Percentiles rank a stretch among this genome's conserved stretches.
These are phyloP conservation scores for Equus quagga DNA, from an alignment of 2,113 vertebrate genomes.

Conservation along the genomic window DNA sequence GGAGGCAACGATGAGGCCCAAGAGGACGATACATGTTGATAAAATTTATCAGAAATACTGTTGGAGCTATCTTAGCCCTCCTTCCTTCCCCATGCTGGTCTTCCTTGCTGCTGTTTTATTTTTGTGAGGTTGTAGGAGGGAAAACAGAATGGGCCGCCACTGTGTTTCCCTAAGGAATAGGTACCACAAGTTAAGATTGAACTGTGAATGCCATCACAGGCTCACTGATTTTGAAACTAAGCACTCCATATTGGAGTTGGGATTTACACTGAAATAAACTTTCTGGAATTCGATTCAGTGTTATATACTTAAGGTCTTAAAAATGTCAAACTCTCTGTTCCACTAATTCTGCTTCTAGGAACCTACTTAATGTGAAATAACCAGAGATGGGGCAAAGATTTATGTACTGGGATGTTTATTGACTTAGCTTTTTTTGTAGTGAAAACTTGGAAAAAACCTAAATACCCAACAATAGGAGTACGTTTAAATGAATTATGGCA, in stretches of 20 bases:
- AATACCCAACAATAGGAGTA: neutral
- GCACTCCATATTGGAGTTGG: neutral
- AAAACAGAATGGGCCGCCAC: neutral
- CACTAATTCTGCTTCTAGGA: neutral
- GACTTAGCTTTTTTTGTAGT: neutral
- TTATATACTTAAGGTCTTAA: neutral
- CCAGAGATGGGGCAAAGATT: neutral
- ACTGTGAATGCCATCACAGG: rapidly evolving
- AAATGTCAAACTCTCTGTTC: neutral
- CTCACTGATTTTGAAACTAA: neutral
- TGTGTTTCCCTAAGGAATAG: neutral
- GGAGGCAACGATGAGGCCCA: neutral
- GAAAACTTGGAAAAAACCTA: conserved; percentile 38
- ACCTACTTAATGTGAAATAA: neutral
- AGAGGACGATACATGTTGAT: neutral
- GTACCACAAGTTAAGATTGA: neutral
- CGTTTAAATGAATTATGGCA: neutral
- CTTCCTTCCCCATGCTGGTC: rapidly evolving
- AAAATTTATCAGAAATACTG: neutral
- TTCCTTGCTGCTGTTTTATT: neutral
- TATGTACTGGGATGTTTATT: neutral
- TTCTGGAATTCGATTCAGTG: neutral
- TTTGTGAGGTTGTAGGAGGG: neutral
- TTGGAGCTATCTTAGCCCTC: rapidly evolving
- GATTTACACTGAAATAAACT: neutral